phyloP scores from a whole-genome alignment of 2,797 vertebrate species.

The Acanthopagrus latus region DNA sequence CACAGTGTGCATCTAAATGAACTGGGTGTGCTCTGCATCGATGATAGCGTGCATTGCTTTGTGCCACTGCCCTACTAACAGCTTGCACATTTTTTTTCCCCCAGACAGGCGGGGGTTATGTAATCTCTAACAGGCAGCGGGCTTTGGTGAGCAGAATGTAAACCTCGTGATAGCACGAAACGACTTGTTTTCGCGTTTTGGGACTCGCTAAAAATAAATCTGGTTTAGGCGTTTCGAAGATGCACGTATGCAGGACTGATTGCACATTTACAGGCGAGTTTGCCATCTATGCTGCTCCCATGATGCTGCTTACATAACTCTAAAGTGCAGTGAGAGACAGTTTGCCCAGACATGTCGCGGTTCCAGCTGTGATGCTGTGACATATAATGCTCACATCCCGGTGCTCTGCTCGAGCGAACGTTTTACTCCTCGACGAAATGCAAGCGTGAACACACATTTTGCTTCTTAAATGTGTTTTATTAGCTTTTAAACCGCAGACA shows the following conservation, averaged over 20 bases:
- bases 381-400: not conserved
- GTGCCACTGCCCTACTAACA: constrained; percentile 79
- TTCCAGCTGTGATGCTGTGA: constrained; percentile 46
- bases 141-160: constrained; percentile 11
- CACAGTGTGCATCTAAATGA: constrained; percentile 45
- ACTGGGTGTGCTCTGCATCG: constrained; percentile 39
- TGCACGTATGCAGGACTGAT: not conserved
- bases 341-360: constrained; percentile 65
- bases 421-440: rapidly evolving
- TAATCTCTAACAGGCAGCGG: constrained; percentile 56
- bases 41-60: constrained; percentile 51
- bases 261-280: not conserved
- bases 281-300: constrained; percentile 36
- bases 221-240: not conserved
- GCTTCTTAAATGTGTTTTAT: not conserved
- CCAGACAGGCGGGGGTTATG: constrained; percentile 64
- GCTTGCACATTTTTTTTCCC: constrained; percentile 25
- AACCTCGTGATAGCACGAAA: constrained; percentile 9
- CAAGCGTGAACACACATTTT: not conserved
- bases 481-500: not conserved
- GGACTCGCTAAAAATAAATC: not conserved
- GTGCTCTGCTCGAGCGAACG: not conserved
- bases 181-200: not conserved
- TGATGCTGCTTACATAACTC: constrained; percentile 73
- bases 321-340: constrained; percentile 29